Evolutionary conservation across 1,140 invertebrate species (phyloP).

Genomic region (Pachyrhynchus sulphureomaculatus): DNA sequence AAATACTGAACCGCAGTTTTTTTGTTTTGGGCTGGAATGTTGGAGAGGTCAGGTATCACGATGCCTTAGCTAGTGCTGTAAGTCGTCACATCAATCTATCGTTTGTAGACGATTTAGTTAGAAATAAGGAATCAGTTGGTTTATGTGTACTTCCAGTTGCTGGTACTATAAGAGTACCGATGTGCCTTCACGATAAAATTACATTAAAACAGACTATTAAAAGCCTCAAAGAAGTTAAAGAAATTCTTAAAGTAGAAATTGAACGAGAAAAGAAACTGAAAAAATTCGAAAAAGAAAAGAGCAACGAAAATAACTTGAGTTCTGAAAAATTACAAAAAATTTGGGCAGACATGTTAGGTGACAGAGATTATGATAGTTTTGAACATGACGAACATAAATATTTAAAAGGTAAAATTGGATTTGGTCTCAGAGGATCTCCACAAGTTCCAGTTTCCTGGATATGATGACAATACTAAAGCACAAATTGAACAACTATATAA

Average conservation of each 20-base stretch:
- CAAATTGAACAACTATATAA: constrained; percentile 33
- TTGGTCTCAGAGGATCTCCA: constrained; percentile 40
- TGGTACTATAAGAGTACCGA: constrained; percentile 27
- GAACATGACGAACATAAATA: constrained; percentile 35
- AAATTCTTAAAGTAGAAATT: constrained; percentile 22
- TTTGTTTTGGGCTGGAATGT: constrained; percentile 38
- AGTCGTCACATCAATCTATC: constrained; percentile 19
- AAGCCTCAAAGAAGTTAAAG: constrained; percentile 24
- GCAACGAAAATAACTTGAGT: constrained; percentile 21
- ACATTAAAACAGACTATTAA: constrained; percentile 19
- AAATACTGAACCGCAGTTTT: constrained; percentile 29
- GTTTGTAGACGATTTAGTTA: constrained; percentile 18
- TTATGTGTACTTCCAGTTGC: constrained; percentile 32
- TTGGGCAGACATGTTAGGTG: constrained; percentile 41
- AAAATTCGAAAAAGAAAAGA: constrained; percentile 5
- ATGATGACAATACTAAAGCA: constrained; percentile 28
- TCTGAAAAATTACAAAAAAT: constrained; percentile 37
- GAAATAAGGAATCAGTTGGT: constrained; percentile 14
- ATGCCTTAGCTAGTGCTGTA: constrained; percentile 30
- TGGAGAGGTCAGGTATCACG: constrained; percentile 29
- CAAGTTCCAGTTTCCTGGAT: constrained; percentile 29
- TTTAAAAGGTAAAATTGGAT: constrained; percentile 44
- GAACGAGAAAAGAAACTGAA: constrained; percentile 27
- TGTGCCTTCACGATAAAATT: constrained; percentile 26
- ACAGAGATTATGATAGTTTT: constrained; percentile 46